Evolutionary conservation across 1,140 invertebrate genomes (phyloP), one percentile per base, ranked within the genome.

Genomic region (Mactra quadrangularis): DNA sequence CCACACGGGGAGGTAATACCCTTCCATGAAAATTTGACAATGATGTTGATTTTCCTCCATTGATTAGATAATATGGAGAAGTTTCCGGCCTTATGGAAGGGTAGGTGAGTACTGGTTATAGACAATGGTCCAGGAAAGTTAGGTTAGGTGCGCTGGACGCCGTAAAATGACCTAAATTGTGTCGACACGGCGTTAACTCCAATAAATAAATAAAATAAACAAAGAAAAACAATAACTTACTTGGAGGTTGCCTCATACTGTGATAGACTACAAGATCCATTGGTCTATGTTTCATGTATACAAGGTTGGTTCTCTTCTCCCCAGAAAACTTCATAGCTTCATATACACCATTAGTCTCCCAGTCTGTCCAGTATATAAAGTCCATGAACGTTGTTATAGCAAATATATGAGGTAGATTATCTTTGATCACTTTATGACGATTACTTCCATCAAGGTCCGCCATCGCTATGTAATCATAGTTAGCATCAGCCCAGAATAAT

Each of bases 321-420:
- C 98, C 98, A 0, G 98, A 98, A 85, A 99, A 97, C 92, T 99
- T 99, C 88, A 99, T 97, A 0, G 98, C 98, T 70, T 98, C 93
- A 88, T 98, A 99, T 0, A 99, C 97, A 1, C 98, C 97, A 29
- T 93, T 92, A 59, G 82, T 92, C 92, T 99, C 98, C 53, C 99
- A 94, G 93, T 99, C 99, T 0, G 98, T 99, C 98, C 99, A 99
- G 91, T 99, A 99, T 74, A 99, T 98, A 89, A 97, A 98, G 38
- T 82, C 95, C 33, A 96, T 95, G 92, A 96, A 97, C 0, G 99
- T 96, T 0, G 97, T 98, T 6, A 99, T 97, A 0, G 97, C 97
- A 92, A 99, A 99, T 9, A 98, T 97, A 95, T 99, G 99, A 74
- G 99, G 87, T 27, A 91, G 78, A 45, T 74, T 75, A 11, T 82